phyloP scores from a whole-genome alignment of 2,888 invertebrate species.

The Andrena chrysosceles region DNA sequence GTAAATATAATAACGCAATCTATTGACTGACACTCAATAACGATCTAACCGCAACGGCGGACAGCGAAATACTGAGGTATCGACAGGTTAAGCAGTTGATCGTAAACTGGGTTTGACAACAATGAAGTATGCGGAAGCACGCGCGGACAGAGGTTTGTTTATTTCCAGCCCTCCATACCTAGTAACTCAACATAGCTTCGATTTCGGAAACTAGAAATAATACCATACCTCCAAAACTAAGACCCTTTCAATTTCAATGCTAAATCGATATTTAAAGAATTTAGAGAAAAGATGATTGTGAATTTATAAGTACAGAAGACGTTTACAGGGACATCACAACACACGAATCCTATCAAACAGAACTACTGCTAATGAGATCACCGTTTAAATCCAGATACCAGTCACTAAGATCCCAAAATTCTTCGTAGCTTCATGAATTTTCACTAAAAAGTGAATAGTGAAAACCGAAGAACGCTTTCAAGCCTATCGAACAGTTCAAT shows the following conservation, averaged over 20 bases:
- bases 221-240: not conserved
- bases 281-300: too few relatives aligned
- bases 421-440: not conserved
- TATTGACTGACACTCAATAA: constrained; percentile 23
- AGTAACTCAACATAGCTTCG: not conserved
- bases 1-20: constrained; percentile 13
- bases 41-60: constrained; percentile 15
- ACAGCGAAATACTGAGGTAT: constrained; percentile 8
- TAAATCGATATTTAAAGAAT: too few relatives aligned
- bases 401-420: not conserved
- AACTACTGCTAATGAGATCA: too few relatives aligned
- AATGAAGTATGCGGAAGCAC: not conserved
- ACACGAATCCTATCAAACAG: too few relatives aligned
- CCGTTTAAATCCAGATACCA: not conserved
- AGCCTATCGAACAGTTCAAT: constrained; percentile 35
- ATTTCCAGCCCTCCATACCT: not conserved
- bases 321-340: too few relatives aligned
- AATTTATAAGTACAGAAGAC: too few relatives aligned
- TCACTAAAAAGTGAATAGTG: not conserved
- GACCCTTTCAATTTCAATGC: too few relatives aligned
- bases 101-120: constrained; percentile 30
- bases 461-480: constrained; percentile 25
- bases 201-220: not conserved
- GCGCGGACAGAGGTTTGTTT: not conserved
- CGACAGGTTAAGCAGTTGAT: constrained; percentile 14